Evolutionary conservation across 2,113 vertebrate species (phyloP).

Genomic region (Podocnemis expansa): DNA sequence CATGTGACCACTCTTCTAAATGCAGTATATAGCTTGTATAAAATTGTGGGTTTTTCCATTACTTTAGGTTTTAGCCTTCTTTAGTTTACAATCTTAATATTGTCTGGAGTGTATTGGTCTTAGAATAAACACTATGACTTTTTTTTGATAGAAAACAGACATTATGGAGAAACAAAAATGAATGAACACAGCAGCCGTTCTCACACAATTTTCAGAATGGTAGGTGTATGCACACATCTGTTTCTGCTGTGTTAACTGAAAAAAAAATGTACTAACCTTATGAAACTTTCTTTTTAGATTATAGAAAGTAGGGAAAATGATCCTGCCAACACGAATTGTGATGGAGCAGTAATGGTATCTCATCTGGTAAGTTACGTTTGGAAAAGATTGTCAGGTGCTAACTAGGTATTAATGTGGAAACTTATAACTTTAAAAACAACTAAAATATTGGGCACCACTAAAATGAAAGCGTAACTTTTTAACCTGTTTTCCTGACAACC

Average conservation of each 20-base stretch:
- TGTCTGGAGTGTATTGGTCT: background rate
- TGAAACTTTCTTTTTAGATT: slow-evolving; percentile 79
- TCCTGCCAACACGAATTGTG: slow-evolving; percentile 80
- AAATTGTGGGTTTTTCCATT: background rate
- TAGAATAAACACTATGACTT: background rate
- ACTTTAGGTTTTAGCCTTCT: background rate
- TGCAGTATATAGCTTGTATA: background rate
- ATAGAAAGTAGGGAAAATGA: slow-evolving; percentile 93
- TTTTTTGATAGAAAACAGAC: slow-evolving; percentile 85
- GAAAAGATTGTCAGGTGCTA: background rate
- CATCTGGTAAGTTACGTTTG: slow-evolving; percentile 85
- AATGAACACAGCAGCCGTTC: slow-evolving; percentile 96
- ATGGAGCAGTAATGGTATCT: slow-evolving; percentile 94
- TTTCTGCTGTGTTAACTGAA: background rate
- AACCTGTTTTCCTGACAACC: too few relatives aligned
- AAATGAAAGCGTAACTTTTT: too few relatives aligned
- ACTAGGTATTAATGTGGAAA: background rate
- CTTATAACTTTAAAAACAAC: background rate
- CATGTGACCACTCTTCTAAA: background rate
- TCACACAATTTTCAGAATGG: slow-evolving; percentile 97
- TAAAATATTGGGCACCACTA: background rate
- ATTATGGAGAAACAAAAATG: slow-evolving; percentile 97
- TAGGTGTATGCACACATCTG: slow-evolving; percentile 56
- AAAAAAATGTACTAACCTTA: background rate
- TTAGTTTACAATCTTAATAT: background rate